A percentile compares a stretch with the other conserved stretches of the same genome.
Conservation (phyloP, 2,888 invertebrate species). For the Girardia tigrina region DNA sequence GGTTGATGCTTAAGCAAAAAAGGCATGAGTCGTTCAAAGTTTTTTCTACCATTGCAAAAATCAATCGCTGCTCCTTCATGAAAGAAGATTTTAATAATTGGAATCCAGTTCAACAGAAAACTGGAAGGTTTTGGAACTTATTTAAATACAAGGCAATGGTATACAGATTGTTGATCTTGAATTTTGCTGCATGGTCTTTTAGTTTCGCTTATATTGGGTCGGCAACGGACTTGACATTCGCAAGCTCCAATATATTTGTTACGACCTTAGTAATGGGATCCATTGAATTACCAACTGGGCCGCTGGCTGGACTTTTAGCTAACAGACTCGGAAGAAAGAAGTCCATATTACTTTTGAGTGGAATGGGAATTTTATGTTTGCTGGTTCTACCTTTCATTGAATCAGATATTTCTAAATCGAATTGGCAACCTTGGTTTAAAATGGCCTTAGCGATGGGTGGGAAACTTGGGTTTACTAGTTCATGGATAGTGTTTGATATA, state of each 20-base stretch:
- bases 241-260: not conserved
- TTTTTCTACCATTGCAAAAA: not conserved
- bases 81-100: not conserved
- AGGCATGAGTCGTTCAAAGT: not conserved
- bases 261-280: not conserved
- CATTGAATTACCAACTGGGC: not conserved
- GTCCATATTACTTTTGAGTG: not conserved
- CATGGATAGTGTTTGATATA: too few relatives aligned
- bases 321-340: not conserved
- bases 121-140: not conserved
- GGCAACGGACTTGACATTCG: constrained; percentile 8
- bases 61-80: not conserved
- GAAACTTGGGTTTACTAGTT: not conserved
- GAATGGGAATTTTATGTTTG: not conserved
- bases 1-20: not conserved
- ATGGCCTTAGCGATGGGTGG: not conserved
- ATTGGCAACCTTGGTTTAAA: not conserved
- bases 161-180: not conserved
- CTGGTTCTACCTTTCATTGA: not conserved
- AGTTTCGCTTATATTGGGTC: not conserved
- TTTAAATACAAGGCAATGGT: not conserved
- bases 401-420: not conserved
- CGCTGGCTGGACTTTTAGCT: not conserved
- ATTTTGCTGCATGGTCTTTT: not conserved
- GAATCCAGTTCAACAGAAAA: not conserved